These are phyloP conservation scores for Cataglyphis rosenhaueri DNA, from an alignment of 2,888 invertebrate genomes.

Conservation along the genomic window DNA sequence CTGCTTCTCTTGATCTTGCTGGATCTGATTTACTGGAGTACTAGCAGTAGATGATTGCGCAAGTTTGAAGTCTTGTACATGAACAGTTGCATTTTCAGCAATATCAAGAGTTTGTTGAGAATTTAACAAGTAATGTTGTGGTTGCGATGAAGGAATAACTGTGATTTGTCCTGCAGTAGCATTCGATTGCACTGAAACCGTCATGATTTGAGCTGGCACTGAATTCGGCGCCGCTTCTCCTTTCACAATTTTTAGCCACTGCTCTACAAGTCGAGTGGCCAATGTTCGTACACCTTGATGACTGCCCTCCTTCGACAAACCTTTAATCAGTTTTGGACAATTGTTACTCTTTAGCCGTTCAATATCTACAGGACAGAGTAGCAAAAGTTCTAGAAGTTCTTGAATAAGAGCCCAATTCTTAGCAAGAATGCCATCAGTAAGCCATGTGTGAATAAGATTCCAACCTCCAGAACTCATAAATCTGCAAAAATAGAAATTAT, in stretches of 20 bases:
- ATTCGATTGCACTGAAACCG: constrained; percentile 83
- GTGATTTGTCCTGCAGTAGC: constrained; percentile 50
- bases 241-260: constrained; percentile 96
- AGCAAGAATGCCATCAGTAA: constrained; percentile 93
- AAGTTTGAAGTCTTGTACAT: constrained; percentile 75
- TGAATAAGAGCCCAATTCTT: constrained; percentile 95
- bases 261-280: constrained; percentile 93
- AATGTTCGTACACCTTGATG: constrained; percentile 92
- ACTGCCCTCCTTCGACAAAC: constrained; percentile 93
- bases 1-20: constrained; percentile 59
- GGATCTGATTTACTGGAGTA: constrained; percentile 56
- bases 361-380: constrained; percentile 95
- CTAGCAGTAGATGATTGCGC: constrained; percentile 59
- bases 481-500: constrained; percentile 83
- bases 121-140: constrained; percentile 60
- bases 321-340: constrained; percentile 96
- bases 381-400: constrained; percentile 94
- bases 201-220: constrained; percentile 84
- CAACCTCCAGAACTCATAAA: constrained; percentile 97
- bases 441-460: constrained; percentile 95
- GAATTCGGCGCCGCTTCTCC: constrained; percentile 88
- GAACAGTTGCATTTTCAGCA: constrained; percentile 68
- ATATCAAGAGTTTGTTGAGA: constrained; percentile 63
- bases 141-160: constrained; percentile 59
- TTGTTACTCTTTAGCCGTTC: constrained; percentile 96